phyloP scores from a whole-genome alignment of 2,888 invertebrate species.

The Apomyelois bistriatella region DNA sequence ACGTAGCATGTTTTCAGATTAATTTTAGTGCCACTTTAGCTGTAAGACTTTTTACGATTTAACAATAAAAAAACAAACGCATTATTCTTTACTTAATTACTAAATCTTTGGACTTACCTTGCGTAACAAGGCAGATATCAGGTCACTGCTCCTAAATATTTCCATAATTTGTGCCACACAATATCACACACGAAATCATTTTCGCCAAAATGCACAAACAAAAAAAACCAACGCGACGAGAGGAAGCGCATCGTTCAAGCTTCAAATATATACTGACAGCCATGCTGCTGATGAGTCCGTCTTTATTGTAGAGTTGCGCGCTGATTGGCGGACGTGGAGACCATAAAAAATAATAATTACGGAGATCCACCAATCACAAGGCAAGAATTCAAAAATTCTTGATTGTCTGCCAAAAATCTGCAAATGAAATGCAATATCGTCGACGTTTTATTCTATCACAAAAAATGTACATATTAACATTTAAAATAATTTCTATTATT shows the following conservation, averaged over 20 bases:
- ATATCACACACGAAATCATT: slow-evolving; percentile 78
- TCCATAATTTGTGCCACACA: slow-evolving; percentile 74
- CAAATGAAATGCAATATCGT: slow-evolving; percentile 31
- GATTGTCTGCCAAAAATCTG: slow-evolving; percentile 50
- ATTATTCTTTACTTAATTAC: slow-evolving; percentile 14
- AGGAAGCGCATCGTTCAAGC: slow-evolving; percentile 91
- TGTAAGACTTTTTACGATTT: slow-evolving; percentile 21
- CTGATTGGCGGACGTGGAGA: slow-evolving; percentile 80
- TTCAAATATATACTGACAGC: slow-evolving; percentile 99
- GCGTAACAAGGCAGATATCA: slow-evolving; percentile 54
- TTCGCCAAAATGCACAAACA: slow-evolving; percentile 75
- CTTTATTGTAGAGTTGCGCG: slow-evolving; percentile 86
- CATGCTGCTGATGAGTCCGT: slow-evolving; percentile 93
- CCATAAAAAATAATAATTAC: slow-evolving; percentile 49
- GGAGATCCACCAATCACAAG: slow-evolving; percentile 51
- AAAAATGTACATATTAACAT: background rate
- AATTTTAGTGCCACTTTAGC: slow-evolving; percentile 45
- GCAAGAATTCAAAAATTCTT: slow-evolving; percentile 52
- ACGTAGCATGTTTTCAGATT: slow-evolving; percentile 50
- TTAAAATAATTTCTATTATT: too few relatives aligned
- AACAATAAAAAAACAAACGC: slow-evolving; percentile 20
- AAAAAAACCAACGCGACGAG: slow-evolving; percentile 84
- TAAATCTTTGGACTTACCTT: slow-evolving; percentile 48
- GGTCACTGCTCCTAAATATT: slow-evolving; percentile 76
- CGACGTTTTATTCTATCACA: slow-evolving; percentile 24